Evolutionary conservation across 1,140 invertebrate species (phyloP).

Genomic region (Arion vulgaris): DNA sequence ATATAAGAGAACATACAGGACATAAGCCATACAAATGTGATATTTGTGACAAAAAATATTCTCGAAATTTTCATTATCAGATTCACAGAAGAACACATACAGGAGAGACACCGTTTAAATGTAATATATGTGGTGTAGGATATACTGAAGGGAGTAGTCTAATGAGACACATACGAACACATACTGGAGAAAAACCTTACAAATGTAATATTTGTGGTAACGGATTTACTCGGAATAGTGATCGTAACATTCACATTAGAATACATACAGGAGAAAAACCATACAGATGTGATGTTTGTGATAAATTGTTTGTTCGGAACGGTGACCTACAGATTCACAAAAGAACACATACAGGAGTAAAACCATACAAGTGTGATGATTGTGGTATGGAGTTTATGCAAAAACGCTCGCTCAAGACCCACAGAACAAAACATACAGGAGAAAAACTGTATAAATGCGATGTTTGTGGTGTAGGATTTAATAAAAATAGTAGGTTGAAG

Average conservation of each 20-base stretch:
- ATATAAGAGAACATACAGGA: neutral
- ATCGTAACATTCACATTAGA: neutral
- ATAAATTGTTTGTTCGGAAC: neutral
- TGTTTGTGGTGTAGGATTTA: too few relatives aligned
- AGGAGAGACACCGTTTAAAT: neutral
- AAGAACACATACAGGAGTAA: neutral
- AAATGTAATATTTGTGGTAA: neutral
- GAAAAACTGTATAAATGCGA: too few relatives aligned
- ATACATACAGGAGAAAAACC: neutral
- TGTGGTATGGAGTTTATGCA: too few relatives aligned
- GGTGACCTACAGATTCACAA: neutral
- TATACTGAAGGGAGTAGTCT: neutral
- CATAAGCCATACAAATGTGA: neutral
- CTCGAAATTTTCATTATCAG: too few relatives aligned
- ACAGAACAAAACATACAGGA: too few relatives aligned
- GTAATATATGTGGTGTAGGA: neutral
- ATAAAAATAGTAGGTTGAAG: too few relatives aligned
- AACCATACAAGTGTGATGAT: neutral
- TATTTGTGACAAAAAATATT: too few relatives aligned
- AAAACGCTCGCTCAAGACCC: too few relatives aligned
- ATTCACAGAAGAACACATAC: too few relatives aligned
- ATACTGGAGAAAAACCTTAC: neutral
- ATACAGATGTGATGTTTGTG: neutral
- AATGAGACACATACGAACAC: neutral
- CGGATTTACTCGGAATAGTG: neutral